Evolutionary conservation across 1,140 invertebrate species (phyloP).

Genomic region (Apolygus lucorum): DNA sequence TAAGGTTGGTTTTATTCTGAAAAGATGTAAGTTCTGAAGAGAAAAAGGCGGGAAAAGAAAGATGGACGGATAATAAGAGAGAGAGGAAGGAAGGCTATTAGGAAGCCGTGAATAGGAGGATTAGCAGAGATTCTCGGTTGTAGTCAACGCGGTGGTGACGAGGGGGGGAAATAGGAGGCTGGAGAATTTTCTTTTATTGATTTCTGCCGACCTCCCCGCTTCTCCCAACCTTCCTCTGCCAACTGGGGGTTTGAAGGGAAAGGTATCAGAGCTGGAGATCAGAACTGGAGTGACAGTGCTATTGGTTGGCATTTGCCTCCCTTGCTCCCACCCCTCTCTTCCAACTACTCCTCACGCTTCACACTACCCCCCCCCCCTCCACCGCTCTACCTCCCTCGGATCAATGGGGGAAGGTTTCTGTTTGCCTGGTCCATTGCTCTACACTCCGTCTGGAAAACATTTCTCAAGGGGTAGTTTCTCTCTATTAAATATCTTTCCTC

Average conservation of each 20-base stretch:
- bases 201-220: constrained; percentile 15
- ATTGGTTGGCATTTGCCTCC: constrained; percentile 22
- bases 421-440: constrained; percentile 20
- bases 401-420: constrained; percentile 21
- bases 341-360: not conserved
- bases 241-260: not conserved
- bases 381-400: constrained; percentile 13
- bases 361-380: not conserved
- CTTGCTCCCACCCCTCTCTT: not conserved
- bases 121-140: constrained; percentile 18
- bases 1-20: not conserved
- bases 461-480: constrained; percentile 9
- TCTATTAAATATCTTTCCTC: not conserved
- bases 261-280: constrained; percentile 23
- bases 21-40: constrained; percentile 13
- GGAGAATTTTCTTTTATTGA: constrained; percentile 28
- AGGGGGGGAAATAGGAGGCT: constrained; percentile 11
- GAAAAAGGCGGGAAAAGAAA: constrained; percentile 22
- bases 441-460: constrained; percentile 22
- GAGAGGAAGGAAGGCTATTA: constrained; percentile 25
- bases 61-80: constrained; percentile 9
- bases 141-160: not conserved
- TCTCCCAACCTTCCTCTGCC: not conserved
- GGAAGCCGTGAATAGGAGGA: constrained; percentile 21
- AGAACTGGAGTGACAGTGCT: constrained; percentile 22